Base-by-base conservation (phyloP, 2,113 vertebrate species). In the Columbina picui region DNA sequence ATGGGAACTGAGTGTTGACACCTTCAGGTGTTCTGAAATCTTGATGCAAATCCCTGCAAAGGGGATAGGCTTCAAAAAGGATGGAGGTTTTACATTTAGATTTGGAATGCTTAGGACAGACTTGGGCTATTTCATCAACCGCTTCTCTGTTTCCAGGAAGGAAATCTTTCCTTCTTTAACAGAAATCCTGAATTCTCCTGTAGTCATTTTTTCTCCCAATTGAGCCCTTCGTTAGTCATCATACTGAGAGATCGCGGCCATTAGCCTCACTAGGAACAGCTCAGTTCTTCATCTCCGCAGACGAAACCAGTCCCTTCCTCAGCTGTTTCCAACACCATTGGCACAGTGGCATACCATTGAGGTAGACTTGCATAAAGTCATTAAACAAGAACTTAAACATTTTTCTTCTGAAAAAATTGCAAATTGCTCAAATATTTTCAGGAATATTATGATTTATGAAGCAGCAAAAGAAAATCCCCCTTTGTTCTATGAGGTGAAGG, bases 401-500 rank as follows among this genome's bases (percentile, higher is more conserved):
- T 93, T 59, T 82, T 1, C 34, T 75, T 89, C 55, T 78, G 57
- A 90, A 43, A 56, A 87, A 81, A 60, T 77, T 23, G 16, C 25
- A 57, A 3, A 45, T 65, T 87, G 15, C 64, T 56, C 0, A 2
- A 47, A 14, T 84, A 6, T 68, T 87, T 84, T 71, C 17, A 39
- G 34, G 22, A 91, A 16, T 16, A 5, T 69, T 50, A 10, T 2
- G 11, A 18, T 87, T 89, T 61, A 55, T 43, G 22, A 36, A 57
- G 27, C 56, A 95, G 53, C n/a, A 82, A 65, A 81, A 71, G 9
- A 56, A 84, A 82, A 50, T 50, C 69, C 5, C 9, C 52, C 26
- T 55, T 70, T 86, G 14, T 74, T 90, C 80, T 63, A 61, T 65
- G 86, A 67, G 29, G 23, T 74, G 34, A 84, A 93, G 47, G 38